These are phyloP conservation scores for Epinotia brunnichana DNA, from an alignment of 2,888 invertebrate species.

Conservation along the genomic window DNA sequence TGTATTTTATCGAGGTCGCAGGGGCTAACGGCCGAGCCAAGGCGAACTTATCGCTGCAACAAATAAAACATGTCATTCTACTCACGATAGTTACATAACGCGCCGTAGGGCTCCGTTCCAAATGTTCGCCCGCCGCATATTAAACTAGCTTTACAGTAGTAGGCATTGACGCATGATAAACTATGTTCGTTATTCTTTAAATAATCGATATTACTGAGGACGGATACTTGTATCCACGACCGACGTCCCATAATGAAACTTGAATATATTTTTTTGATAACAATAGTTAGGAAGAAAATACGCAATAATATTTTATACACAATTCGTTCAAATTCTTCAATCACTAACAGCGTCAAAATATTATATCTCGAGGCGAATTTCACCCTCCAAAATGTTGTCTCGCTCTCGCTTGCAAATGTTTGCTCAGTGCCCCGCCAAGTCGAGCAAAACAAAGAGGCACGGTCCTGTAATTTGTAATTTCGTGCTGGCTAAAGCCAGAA, in stretches of 20 bases:
- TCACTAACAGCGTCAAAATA: neutral
- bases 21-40: constrained; percentile 77
- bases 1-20: constrained; percentile 59
- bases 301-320: too few relatives aligned
- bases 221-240: neutral
- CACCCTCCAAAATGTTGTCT: too few relatives aligned
- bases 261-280: neutral
- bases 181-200: neutral
- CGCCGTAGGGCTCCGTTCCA: constrained; percentile 55
- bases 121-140: constrained; percentile 26
- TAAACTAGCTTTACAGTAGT: constrained; percentile 11
- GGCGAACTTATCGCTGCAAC: constrained; percentile 64
- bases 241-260: neutral
- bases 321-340: neutral
- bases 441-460: too few relatives aligned
- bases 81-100: constrained; percentile 66
- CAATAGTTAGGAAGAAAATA: neutral
- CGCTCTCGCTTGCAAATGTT: too few relatives aligned
- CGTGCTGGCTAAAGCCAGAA: too few relatives aligned
- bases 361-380: neutral
- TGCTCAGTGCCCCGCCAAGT: too few relatives aligned
- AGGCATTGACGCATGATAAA: neutral
- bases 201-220: neutral
- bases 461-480: too few relatives aligned
- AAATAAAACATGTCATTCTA: constrained; percentile 52